Base-by-base conservation (phyloP, 2,113 vertebrate species). In the Sprattus sprattus region DNA sequence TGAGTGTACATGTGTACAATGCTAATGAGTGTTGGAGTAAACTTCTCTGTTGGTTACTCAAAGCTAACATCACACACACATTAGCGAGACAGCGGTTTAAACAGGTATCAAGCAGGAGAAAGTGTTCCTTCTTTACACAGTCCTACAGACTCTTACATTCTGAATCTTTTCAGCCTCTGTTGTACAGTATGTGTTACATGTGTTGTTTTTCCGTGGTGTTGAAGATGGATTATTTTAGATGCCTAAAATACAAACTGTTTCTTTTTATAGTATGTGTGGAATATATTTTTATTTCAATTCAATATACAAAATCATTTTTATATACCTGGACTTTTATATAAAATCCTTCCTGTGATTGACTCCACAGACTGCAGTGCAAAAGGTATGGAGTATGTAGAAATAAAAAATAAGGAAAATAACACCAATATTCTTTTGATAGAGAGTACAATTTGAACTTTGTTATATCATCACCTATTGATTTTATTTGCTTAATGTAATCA, bases 321-420 rank as follows among this genome's bases (percentile, higher is more conserved):
- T 75, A 75, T 75, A 75, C 32, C 1, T 78, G 28, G 10, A 78
- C 71, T 78, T 78, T 78, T 78, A 15, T 78, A 78, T 78, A 39
- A 78, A 28, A 78, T 78, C 5, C 71, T 78, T 32, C 28, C 2
- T 78, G 71, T 78, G 28, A 78, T 39, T 78, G 71, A 78, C 71
- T 39, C 71, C 13, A 39, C 39, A 39, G 71, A 44, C 71, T 78
- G 60, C 89, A 44, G 78, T 64, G 28, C 71, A 39, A 39, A 78
- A 39, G 28, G 13, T 15, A 71, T 32, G 64, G 4, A 25, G 7
- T 28, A 10, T 78, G 71, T 15, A 15, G 28, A 78, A 39, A 32
- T 78, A 78, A 78, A 78, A 78, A 22, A 15, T 32, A 5, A 39
- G 5, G 28, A 32, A 78, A 78, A 78, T 78, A 28, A 32, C 9